These are phyloP conservation scores for Ameiurus melas DNA, from an alignment of 2,113 vertebrate genomes.

Conservation along the genomic window DNA sequence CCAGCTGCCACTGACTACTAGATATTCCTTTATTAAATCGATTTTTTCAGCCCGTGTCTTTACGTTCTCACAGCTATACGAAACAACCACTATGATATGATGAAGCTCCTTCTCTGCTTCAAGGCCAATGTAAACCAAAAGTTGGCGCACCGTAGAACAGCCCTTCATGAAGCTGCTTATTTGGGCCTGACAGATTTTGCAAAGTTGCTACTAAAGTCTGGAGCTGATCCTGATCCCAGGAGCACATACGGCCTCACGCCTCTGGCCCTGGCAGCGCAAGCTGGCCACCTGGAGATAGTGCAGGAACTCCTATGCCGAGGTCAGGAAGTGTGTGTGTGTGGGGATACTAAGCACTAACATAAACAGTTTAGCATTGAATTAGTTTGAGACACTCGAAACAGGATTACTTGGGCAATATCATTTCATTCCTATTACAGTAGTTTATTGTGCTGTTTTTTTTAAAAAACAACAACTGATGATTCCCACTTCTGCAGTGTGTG, in stretches of 20 bases:
- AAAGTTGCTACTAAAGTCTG: conserved; percentile 76
- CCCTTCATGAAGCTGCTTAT: conserved; percentile 89
- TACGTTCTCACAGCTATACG: conserved; percentile 74
- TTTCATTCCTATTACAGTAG: no score
- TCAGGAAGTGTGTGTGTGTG: conserved; percentile 45
- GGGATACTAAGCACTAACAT: background rate
- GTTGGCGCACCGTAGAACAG: conserved; percentile 78
- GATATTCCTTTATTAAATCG: background rate
- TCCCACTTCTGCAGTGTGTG: no score
- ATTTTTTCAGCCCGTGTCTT: background rate
- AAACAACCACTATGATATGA: conserved; percentile 71
- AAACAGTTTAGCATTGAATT: background rate
- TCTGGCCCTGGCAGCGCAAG: conserved; percentile 89
- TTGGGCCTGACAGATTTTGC: conserved; percentile 75
- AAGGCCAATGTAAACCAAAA: conserved; percentile 77
- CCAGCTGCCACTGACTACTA: no score
- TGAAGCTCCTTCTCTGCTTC: conserved; percentile 74
- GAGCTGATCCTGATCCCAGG: conserved; percentile 78
- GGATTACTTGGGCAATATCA: no score
- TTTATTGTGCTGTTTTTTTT: no score
- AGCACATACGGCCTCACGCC: conserved; percentile 92
- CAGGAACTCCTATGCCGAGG: conserved; percentile 80
- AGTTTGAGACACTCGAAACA: no score
- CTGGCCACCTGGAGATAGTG: conserved; percentile 81
- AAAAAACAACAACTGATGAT: no score